These are phyloP conservation scores for Machaerirhynchus nigripectus DNA, from an alignment of 2,113 vertebrate species.

Conservation along the genomic window DNA sequence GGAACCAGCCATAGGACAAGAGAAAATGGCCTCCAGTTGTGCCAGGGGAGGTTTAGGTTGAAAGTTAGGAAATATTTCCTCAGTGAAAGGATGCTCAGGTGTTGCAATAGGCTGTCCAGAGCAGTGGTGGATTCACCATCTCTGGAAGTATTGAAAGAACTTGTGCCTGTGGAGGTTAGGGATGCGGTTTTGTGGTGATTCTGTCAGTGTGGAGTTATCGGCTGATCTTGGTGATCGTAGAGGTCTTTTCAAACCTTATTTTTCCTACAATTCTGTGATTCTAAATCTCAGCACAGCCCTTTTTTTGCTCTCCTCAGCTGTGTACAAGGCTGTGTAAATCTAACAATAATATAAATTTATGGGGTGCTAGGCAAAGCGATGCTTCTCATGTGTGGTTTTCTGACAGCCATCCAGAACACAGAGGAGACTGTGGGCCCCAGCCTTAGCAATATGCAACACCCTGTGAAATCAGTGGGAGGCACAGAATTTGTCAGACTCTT, in stretches of 20 bases:
- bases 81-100: background rate
- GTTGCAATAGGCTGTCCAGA: background rate
- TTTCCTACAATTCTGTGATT: background rate
- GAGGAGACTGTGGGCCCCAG: background rate
- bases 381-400: background rate
- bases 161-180: too few relatives aligned
- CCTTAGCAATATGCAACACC: background rate
- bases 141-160: background rate
- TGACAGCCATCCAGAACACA: background rate
- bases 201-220: background rate
- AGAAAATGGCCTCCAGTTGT: background rate
- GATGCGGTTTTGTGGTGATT: background rate
- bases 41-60: background rate
- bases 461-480: background rate
- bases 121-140: background rate
- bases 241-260: background rate
- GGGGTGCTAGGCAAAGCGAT: background rate
- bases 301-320: background rate
- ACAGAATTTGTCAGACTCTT: background rate
- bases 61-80: background rate
- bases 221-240: background rate
- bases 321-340: background rate
- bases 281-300: accelerated
- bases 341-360: background rate
- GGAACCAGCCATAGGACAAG: background rate